Conservation (phyloP, 2,888 invertebrate species). For the Caenorhabditis afra region DNA sequence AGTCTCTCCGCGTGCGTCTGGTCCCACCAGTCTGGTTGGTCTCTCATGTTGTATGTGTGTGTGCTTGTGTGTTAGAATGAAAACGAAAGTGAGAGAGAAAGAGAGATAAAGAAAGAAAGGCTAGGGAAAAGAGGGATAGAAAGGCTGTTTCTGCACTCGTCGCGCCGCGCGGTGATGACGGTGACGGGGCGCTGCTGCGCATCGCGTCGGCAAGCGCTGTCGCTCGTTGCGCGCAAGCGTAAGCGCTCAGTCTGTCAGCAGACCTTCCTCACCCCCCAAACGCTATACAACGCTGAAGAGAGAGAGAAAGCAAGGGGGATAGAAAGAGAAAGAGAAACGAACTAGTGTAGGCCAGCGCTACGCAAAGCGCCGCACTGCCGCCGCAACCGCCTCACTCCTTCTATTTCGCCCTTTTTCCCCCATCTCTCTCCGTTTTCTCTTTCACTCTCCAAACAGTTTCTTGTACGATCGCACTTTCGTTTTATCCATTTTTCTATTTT, state of each 20-base stretch:
- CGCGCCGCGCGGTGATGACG: conserved; percentile 30
- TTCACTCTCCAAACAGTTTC: conserved; percentile 58
- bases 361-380: conserved; percentile 34
- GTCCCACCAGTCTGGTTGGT: conserved; percentile 33
- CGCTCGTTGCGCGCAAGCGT: conserved; percentile 37
- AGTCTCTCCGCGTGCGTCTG: conserved; percentile 41
- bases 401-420: conserved; percentile 26
- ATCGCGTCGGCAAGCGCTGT: conserved; percentile 46
- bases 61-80: conserved; percentile 33
- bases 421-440: conserved; percentile 24
- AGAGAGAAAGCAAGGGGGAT: background rate
- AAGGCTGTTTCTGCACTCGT: conserved; percentile 42
- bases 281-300: conserved; percentile 25
- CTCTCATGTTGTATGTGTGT: conserved; percentile 43
- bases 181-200: conserved; percentile 39
- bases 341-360: conserved; percentile 32
- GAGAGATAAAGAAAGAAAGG: conserved; percentile 3
- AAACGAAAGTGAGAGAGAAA: conserved; percentile 44
- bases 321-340: background rate
- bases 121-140: conserved; percentile 7
- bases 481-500: conserved; percentile 7
- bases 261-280: conserved; percentile 14
- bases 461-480: conserved; percentile 54
- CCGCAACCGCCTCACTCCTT: conserved; percentile 31
- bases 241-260: conserved; percentile 41